phyloP scores from a whole-genome alignment of 2,888 invertebrate genomes.

The Psococerastis gibbosa region DNA sequence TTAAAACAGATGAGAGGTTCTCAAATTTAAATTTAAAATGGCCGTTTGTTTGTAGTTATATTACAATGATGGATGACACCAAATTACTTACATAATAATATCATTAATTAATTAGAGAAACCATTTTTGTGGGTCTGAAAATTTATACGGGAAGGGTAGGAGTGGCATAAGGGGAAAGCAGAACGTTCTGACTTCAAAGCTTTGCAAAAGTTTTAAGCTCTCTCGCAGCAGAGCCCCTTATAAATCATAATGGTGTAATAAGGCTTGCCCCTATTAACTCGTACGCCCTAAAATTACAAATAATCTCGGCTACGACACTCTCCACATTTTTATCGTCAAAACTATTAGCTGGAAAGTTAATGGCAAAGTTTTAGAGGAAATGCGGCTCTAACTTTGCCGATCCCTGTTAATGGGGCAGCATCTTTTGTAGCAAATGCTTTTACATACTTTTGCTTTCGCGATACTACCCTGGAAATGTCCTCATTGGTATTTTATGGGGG shows the following conservation, averaged over 20 bases:
- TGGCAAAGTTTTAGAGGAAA: background rate
- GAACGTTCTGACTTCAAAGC: background rate
- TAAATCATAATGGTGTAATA: background rate
- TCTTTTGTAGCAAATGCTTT: too few relatives aligned
- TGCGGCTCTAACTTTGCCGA: background rate
- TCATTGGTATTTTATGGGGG: too few relatives aligned
- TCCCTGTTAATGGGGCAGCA: background rate
- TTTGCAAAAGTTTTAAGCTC: background rate
- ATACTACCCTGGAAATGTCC: too few relatives aligned
- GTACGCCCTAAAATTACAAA: background rate
- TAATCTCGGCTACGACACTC: background rate
- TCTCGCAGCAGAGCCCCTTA: background rate
- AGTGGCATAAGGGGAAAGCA: too few relatives aligned
- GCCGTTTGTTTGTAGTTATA: background rate
- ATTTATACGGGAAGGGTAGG: too few relatives aligned
- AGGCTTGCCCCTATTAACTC: background rate
- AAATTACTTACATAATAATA: too few relatives aligned
- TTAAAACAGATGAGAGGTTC: too few relatives aligned
- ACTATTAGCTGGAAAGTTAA: background rate
- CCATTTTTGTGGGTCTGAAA: too few relatives aligned
- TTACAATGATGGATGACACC: background rate
- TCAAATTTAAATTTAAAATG: too few relatives aligned
- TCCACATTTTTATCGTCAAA: background rate
- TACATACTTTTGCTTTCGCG: too few relatives aligned
- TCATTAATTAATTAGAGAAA: too few relatives aligned